Base-by-base conservation (phyloP, 2,113 vertebrate genomes). In the Neogobius melanostomus region DNA sequence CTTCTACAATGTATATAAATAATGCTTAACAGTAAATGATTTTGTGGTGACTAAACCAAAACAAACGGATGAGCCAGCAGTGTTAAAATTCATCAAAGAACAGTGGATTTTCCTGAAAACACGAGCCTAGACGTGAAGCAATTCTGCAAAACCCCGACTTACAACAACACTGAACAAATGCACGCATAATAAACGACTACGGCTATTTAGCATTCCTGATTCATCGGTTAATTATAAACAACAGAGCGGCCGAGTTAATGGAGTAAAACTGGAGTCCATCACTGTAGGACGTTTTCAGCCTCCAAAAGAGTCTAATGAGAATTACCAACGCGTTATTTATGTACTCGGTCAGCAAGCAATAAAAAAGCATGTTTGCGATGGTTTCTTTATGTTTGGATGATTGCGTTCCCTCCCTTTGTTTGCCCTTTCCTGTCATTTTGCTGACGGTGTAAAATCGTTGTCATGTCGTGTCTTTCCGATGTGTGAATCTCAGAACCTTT, bases 151-250 rank as follows among this genome's bases (percentile, higher is more conserved):
- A 42, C 11, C 28, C 2, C 36, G 21, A 14, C 53, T 8, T 56
- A 56, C 9, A 11, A 11, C 6, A 28, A 42, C 56, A 4, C 28
- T 14, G 42, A 14, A 59, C 56, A 42, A 59, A 59, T 3, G 56
- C 56, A 42, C 28, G 28, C 28, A 36, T 2, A 5, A 36, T 8
- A 28, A 59, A 59, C 7, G 56, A 11, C 11, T 43, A 6, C 10
- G 1, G 56, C 56, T 59, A 59, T 36, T 59, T 59, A 59, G 56
- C 56, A 59, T 59, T 59, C 56, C 42, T 42, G 56, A 59, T 59
- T 59, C 56, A 59, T 59, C 28, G 12, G 56, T 28, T 59, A 59
- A 59, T 59, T 59, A 59, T 42, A 14, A 59, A 59, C 56, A 59
- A 42, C 28, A 14, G 21, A 6, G 28, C 17, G 9, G 53, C 53